Evolutionary conservation across 2,797 vertebrate species (phyloP).

Genomic region (Neopelma chrysocephalum): DNA sequence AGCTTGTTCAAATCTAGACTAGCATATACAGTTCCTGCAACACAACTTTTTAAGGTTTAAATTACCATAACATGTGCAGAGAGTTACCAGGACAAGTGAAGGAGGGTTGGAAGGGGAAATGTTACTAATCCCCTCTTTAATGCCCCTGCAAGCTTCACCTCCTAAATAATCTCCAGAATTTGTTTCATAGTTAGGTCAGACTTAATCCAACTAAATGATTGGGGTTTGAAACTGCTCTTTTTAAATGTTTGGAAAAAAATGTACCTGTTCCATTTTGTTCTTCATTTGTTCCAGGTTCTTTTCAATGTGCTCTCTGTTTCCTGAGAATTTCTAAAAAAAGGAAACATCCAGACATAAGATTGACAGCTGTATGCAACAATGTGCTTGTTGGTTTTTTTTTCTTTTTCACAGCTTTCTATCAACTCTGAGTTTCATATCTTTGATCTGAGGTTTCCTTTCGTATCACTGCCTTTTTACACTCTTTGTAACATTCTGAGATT

Average conservation of each 20-base stretch:
- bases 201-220: background rate
- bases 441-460: conserved; percentile 44
- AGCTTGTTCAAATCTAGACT: background rate
- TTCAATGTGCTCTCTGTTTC: conserved; percentile 37
- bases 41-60: background rate
- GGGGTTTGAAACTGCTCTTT: background rate
- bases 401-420: background rate
- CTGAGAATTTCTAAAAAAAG: conserved; percentile 54
- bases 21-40: background rate
- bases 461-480: background rate
- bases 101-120: background rate
- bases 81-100: background rate
- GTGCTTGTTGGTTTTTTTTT: background rate
- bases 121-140: background rate
- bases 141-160: background rate
- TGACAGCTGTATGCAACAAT: background rate
- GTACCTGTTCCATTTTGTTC: conserved; percentile 76
- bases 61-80: background rate
- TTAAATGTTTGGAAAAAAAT: background rate
- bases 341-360: conserved; percentile 3
- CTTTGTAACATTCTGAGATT: conserved; percentile 30
- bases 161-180: background rate
- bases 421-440: background rate
- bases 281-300: conserved; percentile 73
- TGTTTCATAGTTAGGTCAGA: background rate